Percentiles rank a stretch among this genome's conserved stretches.
Evolutionary conservation across 2,797 vertebrate genomes (phyloP).

Genomic region (Coluber constrictor): DNA sequence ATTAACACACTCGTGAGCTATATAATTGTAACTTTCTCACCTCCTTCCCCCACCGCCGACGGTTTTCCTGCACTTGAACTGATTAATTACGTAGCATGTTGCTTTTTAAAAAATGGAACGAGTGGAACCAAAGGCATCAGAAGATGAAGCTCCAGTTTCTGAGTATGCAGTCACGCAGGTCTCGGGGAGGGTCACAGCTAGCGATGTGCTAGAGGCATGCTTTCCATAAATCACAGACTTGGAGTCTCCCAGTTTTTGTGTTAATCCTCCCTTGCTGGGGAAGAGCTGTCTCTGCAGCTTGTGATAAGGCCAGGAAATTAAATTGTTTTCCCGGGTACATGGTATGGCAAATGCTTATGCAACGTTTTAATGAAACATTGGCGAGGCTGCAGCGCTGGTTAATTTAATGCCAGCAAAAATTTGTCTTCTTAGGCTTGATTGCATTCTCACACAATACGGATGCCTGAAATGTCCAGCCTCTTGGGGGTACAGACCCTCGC

Average conservation of each 20-base stretch:
- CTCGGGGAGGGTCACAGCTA: background rate
- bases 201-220: background rate
- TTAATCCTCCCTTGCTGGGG: constrained; percentile 24
- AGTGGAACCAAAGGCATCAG: background rate
- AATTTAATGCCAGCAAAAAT: background rate
- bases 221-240: constrained; percentile 7
- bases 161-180: background rate
- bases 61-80: constrained; percentile 36
- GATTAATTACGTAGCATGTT: constrained; percentile 27
- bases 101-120: constrained; percentile 9
- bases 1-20: background rate
- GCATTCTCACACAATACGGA: background rate
- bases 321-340: constrained; percentile 9
- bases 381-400: background rate
- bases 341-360: background rate
- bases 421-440: background rate
- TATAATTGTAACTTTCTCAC: background rate
- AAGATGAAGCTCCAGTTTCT: background rate
- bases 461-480: background rate
- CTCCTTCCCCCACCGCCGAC: constrained; percentile 6
- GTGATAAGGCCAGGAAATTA: constrained; percentile 37
- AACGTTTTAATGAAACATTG: constrained; percentile 18
- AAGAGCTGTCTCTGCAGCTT: constrained; percentile 15
- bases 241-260: background rate
- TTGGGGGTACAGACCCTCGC: no score